phyloP scores from a whole-genome alignment of 1,140 invertebrate species.

The Drosophila sp. region DNA sequence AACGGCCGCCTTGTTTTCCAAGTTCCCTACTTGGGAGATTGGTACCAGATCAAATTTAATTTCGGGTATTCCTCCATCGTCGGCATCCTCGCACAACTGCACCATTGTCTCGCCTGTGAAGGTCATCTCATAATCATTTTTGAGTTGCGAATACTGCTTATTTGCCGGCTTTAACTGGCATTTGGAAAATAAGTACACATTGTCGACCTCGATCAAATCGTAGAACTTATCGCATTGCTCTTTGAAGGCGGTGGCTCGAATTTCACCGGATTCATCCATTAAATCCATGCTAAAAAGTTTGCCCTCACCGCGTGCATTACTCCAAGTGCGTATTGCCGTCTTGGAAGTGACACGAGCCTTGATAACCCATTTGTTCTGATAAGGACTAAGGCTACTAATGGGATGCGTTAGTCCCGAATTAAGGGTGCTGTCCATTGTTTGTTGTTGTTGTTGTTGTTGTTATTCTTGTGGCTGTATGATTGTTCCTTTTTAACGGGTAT shows the following conservation, averaged over 20 bases:
- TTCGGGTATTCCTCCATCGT: conserved; percentile 88
- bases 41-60: conserved; percentile 93
- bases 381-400: conserved; percentile 93
- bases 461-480: conserved; percentile 30
- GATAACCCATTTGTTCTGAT: conserved; percentile 97
- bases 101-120: conserved; percentile 93
- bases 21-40: conserved; percentile 90
- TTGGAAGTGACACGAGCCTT: conserved; percentile 95
- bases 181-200: conserved; percentile 95
- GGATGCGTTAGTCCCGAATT: conserved; percentile 87
- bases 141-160: conserved; percentile 93
- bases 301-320: conserved; percentile 95
- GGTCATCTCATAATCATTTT: conserved; percentile 98
- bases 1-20: conserved; percentile 88
- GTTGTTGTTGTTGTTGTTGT: conserved; percentile 61
- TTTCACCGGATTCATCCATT: conserved; percentile 97
- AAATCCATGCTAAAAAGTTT: conserved; percentile 97
- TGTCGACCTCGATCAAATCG: conserved; percentile 93
- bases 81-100: conserved; percentile 88
- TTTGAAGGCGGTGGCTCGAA: conserved; percentile 97
- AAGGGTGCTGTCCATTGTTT: conserved; percentile 54
- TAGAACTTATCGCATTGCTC: conserved; percentile 95
- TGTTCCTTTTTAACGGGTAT: conserved; percentile 54
- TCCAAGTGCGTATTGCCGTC: conserved; percentile 93
- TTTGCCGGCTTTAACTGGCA: conserved; percentile 95